Conservation (phyloP, 2,888 invertebrate genomes). For the Machimus rusticus region DNA sequence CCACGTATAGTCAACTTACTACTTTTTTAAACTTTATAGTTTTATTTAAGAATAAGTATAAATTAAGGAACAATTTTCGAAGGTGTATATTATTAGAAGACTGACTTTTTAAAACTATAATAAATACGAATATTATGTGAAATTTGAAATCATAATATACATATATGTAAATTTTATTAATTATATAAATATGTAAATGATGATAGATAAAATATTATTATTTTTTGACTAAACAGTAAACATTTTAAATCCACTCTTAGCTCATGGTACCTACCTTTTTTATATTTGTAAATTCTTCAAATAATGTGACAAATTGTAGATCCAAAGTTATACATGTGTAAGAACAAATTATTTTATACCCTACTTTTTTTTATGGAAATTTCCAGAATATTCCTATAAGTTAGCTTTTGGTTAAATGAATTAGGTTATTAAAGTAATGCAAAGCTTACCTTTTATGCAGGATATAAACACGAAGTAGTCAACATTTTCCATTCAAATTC, state of each 20-base stretch:
- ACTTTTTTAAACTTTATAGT: slow-evolving; percentile 23
- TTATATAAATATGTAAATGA: slow-evolving; percentile 16
- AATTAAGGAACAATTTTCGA: slow-evolving; percentile 14
- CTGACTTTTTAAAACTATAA: slow-evolving; percentile 46
- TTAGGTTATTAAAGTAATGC: background rate
- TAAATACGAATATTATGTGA: slow-evolving; percentile 44
- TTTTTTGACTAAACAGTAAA: background rate
- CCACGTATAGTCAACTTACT: slow-evolving; percentile 4
- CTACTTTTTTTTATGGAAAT: background rate
- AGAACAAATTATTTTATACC: background rate
- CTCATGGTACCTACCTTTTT: background rate
- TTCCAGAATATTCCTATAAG: background rate
- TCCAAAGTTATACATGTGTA: background rate
- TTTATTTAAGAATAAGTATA: background rate
- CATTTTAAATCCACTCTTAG: background rate
- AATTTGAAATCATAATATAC: slow-evolving; percentile 37
- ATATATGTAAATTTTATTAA: slow-evolving; percentile 43
- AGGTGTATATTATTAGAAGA: slow-evolving; percentile 45
- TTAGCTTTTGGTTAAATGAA: background rate
- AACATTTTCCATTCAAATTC: background rate
- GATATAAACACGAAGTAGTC: background rate
- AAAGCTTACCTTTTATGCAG: background rate
- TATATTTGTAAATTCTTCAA: background rate
- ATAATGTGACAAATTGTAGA: background rate
- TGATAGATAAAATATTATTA: background rate